phyloP scores from a whole-genome alignment of 2,113 vertebrate genomes.

The Acrocephalus kingi region DNA sequence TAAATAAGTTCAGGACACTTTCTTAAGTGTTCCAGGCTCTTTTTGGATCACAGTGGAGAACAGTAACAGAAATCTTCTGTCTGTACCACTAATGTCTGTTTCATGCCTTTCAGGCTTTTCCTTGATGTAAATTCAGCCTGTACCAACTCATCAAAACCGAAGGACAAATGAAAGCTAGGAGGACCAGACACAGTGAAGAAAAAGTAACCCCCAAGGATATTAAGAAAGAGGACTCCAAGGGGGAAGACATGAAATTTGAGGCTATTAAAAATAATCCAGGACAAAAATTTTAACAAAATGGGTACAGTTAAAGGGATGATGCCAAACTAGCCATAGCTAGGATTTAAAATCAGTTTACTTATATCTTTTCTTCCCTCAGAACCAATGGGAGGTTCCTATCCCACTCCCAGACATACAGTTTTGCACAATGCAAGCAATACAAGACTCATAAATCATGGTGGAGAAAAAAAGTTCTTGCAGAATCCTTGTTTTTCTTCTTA shows the following conservation, averaged over 20 bases:
- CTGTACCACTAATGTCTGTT: not conserved
- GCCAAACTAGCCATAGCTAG: not conserved
- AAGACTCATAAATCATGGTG: not conserved
- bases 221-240: not conserved
- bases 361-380: not conserved
- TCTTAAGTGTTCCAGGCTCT: not conserved
- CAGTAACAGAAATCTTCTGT: not conserved
- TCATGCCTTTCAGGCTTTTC: not conserved
- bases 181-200: not conserved
- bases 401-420: not conserved
- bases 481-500: slow-evolving; percentile 5
- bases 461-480: not conserved
- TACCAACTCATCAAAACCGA: not conserved
- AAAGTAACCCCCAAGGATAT: not conserved
- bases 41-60: not conserved
- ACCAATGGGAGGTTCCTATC: not conserved
- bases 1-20: slow-evolving; percentile 20
- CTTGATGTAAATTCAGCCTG: slow-evolving; percentile 17
- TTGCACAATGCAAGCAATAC: not conserved
- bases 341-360: not conserved
- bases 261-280: not conserved
- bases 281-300: not conserved
- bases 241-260: not conserved
- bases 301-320: not conserved
- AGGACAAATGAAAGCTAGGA: not conserved